A percentile compares a stretch with the other conserved stretches of the same genome.
phyloP scores from a whole-genome alignment of 2,113 vertebrate species.

The Muscicapa adusta region DNA sequence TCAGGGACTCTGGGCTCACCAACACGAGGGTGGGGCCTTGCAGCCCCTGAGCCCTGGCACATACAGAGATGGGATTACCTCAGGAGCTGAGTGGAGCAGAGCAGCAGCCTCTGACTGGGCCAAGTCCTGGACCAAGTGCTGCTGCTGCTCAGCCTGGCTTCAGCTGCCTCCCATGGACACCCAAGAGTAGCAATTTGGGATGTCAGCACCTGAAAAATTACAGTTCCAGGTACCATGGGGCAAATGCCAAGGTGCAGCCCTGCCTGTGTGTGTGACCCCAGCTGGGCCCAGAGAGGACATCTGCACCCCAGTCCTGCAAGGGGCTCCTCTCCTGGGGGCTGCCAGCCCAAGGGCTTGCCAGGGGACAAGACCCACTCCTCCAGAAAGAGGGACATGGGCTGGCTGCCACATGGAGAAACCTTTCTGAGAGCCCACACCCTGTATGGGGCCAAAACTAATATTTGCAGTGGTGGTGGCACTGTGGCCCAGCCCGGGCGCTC shows the following conservation, averaged over 20 bases:
- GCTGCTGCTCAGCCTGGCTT: not conserved
- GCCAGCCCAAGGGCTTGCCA: not conserved
- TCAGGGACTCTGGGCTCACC: not conserved
- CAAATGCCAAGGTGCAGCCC: not conserved
- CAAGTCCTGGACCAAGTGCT: not conserved
- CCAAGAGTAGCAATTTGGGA: not conserved
- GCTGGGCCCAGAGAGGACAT: not conserved
- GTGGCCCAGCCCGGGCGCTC: not conserved
- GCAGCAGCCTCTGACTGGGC: not conserved
- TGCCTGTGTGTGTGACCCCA: not conserved
- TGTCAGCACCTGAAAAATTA: not conserved
- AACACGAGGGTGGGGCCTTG: fast-evolving
- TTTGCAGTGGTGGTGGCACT: not conserved
- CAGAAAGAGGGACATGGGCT: not conserved
- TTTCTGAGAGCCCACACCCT: not conserved
- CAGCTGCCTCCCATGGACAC: not conserved
- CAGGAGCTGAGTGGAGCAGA: not conserved
- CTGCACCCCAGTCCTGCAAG: not conserved
- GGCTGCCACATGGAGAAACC: not conserved
- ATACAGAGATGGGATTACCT: fast-evolving
- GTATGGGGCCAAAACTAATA: not conserved
- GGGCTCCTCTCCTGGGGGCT: not conserved
- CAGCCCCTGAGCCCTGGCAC: not conserved
- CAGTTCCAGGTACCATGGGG: not conserved
- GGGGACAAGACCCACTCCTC: not conserved